Evolutionary conservation across 2,113 vertebrate species (phyloP), one percentile per base, ranked within the genome.

Genomic region (Chinchilla lanigera): DNA sequence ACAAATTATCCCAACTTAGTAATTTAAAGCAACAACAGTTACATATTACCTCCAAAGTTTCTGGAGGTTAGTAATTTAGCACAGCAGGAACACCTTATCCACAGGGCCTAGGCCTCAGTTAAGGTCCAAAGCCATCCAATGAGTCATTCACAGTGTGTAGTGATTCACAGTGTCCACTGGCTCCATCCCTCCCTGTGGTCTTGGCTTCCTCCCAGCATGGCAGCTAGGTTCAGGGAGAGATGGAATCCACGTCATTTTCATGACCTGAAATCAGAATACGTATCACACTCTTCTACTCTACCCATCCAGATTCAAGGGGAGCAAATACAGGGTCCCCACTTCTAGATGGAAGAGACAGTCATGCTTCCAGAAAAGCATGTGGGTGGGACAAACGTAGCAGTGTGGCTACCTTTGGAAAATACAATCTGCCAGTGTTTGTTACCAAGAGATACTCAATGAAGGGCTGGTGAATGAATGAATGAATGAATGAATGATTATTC

Each of bases 401-500:
- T 38, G 4, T 10, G 20, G 5, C 52, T 33, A 3, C 35, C 38
- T 50, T 58, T 58, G 92, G n/a, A 78, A 95, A 95, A 24, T 35
- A 63, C 9, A 5, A 2, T 38, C 33, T 81, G 91, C 44, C 9
- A 16, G 4, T 7, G 1, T 56, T 20, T 38, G 54, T 26, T 17
- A 52, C 14, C 16, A 81, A n/a, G 17, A 71, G 44, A 30, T 58
- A 41, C 44, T 75, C 44, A 44, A 0, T 9, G 80, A 50, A 91
- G 16, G 24, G 26, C 12, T 61, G 12, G 5, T n/a, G 71, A 58
- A 95, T 26, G 22, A 52, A 52, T 35, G 47, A 60, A 41, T 58
- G 80, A 54, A 95, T 13, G 24, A 35, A 54, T 30, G 41, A 63
- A 44, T 24, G 47, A 12, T 83, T 98, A 97, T 97, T 91, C 78